Conservation (phyloP, 2,797 vertebrate genomes). For the Mallotus villosus region DNA sequence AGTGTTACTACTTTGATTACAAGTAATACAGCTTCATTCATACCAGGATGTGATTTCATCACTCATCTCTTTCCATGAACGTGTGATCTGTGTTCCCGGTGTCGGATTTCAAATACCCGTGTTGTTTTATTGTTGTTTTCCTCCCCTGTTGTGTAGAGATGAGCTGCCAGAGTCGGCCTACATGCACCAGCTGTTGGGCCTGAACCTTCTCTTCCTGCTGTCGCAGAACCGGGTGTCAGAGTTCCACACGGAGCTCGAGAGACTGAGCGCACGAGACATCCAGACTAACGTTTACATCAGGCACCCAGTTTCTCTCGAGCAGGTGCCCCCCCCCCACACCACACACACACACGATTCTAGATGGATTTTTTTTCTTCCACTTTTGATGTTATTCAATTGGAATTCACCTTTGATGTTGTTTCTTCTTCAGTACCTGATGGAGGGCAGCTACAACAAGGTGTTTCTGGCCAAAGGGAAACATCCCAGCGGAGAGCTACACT, state of each 20-base stretch:
- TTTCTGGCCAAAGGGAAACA: conserved; percentile 97
- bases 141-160: conserved; percentile 69
- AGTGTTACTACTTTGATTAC: conserved; percentile 98
- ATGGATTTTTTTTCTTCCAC: no score
- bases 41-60: background rate
- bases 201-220: conserved; percentile 94
- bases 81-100: background rate
- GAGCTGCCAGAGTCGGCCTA: conserved; percentile 90
- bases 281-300: conserved; percentile 94
- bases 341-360: conserved; percentile 1
- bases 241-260: conserved; percentile 94
- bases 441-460: conserved; percentile 97
- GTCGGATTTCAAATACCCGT: background rate
- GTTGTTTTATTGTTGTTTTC: conserved; percentile 1
- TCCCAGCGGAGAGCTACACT: conserved; percentile 93
- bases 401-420: background rate
- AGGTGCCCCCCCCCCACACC: conserved; percentile 78
- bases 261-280: conserved; percentile 87
- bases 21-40: conserved; percentile 74
- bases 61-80: background rate
- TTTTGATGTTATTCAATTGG: background rate
- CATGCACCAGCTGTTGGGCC: conserved; percentile 90
- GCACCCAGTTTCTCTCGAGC: conserved; percentile 92
- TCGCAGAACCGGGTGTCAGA: conserved; percentile 96
- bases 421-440: conserved; percentile 89